Base-by-base conservation (phyloP, 2,113 vertebrate species). In the Phalacrocorax pelagicus region DNA sequence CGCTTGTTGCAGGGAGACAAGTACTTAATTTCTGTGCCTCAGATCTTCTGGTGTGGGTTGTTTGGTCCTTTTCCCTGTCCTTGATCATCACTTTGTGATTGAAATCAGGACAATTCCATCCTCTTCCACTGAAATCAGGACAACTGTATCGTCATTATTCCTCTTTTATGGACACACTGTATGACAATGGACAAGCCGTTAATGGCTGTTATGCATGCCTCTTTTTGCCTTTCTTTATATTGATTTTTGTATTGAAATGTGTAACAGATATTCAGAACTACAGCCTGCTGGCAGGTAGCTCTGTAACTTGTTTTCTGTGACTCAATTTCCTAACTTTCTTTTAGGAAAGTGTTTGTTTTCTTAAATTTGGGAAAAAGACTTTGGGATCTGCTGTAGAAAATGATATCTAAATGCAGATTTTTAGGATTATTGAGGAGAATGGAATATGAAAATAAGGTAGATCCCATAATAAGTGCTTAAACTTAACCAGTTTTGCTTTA, bases 381-480 rank as follows among this genome's bases (percentile, higher is more conserved):
- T 74, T 6, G 19, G 24, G 23, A 3, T 93, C 15, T 91, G 30
- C 73, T 81, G 14, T 65, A 51, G 63, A 21, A 81, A 86, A 52
- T 67, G 26, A 20, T 42, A 2, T 40, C 34, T 86, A 44, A 59
- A 22, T 69, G 44, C 34, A 61, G 4, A 10, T 54, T 9, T 44
- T 55, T 4, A 21, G 20, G 51, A 11, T 51, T 95, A 90, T 61
- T 55, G 21, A 59, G 38, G 44, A 18, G 61, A 55, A 38, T 10
- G 13, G 44, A 30, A 7, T 79, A 19, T 54, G 27, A 72, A 6
- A 47, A 44, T 9, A 11, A 40, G 8, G 13, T 59, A 12, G 12
- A 2, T 78, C 22, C 63, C 10, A 18, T 54, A 24, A 40, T 11
- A 29, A 0, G 0, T 55, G 14, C 62, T 40, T 58, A 15, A 86